These are phyloP conservation scores for Hafferia zeledoni DNA, from an alignment of 2,797 vertebrate species.

Conservation along the genomic window DNA sequence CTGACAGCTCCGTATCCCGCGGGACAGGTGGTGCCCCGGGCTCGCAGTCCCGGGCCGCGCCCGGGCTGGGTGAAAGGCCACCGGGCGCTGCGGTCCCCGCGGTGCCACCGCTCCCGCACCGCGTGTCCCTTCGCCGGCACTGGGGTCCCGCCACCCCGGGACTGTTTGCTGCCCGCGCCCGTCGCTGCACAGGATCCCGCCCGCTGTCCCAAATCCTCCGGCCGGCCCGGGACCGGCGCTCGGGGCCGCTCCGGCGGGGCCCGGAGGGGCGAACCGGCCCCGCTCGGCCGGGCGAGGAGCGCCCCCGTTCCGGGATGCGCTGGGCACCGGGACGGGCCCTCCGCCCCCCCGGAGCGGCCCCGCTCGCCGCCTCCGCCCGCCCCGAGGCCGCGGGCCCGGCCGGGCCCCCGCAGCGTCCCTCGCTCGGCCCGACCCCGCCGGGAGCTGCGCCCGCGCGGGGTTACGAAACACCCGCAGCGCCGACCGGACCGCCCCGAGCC, in stretches of 20 bases:
- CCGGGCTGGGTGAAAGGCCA: slow-evolving; percentile 13
- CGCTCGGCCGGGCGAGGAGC: not conserved
- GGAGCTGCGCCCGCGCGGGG: not conserved
- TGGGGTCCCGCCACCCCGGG: not conserved
- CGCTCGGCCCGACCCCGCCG: not conserved
- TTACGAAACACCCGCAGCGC: not conserved
- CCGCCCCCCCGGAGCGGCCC: not conserved
- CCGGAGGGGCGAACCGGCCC: not conserved
- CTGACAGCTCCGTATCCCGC: slow-evolving; percentile 27
- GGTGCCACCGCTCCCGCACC: not conserved
- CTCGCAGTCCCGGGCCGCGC: not conserved
- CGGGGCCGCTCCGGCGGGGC: not conserved
- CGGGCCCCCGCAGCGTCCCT: too few relatives aligned
- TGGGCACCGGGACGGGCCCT: not conserved
- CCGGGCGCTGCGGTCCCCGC: not conserved
- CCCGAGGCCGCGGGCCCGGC: too few relatives aligned
- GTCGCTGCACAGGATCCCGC: too few relatives aligned
- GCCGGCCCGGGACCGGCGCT: not conserved
- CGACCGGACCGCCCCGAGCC: not conserved
- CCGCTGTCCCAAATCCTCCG: not conserved
- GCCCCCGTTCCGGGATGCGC: not conserved
- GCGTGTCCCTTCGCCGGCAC: not conserved
- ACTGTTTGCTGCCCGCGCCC: not conserved
- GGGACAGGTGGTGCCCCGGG: slow-evolving; percentile 15
- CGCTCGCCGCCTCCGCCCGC: not conserved